Base-by-base conservation (phyloP, 2,888 invertebrate genomes). In the Onchidella celtica region DNA sequence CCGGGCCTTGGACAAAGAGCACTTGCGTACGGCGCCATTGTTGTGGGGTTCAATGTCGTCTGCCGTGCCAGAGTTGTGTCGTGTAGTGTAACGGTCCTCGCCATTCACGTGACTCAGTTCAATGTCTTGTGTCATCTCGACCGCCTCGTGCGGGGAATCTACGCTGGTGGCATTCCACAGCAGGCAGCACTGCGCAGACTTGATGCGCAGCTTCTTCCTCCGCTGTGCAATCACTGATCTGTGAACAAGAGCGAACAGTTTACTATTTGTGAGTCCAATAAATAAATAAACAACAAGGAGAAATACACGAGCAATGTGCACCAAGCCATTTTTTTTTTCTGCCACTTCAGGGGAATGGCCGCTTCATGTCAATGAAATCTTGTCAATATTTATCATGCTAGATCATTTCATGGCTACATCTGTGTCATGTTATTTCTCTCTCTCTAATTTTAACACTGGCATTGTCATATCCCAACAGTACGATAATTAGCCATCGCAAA, bases 221-320 rank as follows among this genome's bases (percentile, higher is more conserved):
- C 86, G 85, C 69, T 86, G 84, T 11, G 84, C 73, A 57, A 86
- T 83, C 34, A 86, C 86, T 27, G 83, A 86, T 61, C 80, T 80
- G 81, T 6, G 4, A 17, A 34, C 3, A 59, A 34, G 14, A 73
- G 2, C 34, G 6, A 34, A 61, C 21, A 61, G n/a, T 14, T 14
- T 17, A 55, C 55, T 14, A 17, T 9, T 17, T 55, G 55, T n/a
- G n/a, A n/a, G n/a, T n/a, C n/a, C n/a, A n/a, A n/a, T n/a, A n/a
- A n/a, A n/a, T n/a, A n/a, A n/a, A n/a, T n/a, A n/a, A n/a, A n/a
- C n/a, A n/a, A n/a, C n/a, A n/a, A n/a, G n/a, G n/a, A n/a, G n/a
- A n/a, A n/a, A n/a, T n/a, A n/a, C n/a, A n/a, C n/a, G n/a, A n/a
- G n/a, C n/a, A n/a, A n/a, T n/a, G n/a, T n/a, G n/a, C n/a, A n/a